Conservation (phyloP, 2,888 invertebrate genomes). For the Epinotia nisella region DNA sequence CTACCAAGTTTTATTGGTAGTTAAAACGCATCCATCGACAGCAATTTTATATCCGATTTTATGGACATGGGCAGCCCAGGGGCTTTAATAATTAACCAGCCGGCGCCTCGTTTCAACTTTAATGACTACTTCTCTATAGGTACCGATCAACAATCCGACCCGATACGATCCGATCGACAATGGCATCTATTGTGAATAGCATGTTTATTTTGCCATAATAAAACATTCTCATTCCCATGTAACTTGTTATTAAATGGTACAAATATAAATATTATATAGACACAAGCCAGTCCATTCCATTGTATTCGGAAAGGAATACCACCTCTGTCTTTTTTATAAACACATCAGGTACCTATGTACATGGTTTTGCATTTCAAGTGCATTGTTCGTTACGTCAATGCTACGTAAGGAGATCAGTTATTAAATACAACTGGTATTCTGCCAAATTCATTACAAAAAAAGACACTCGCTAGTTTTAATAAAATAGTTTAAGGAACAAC, state of each 20-base stretch:
- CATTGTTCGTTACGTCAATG: constrained; percentile 58
- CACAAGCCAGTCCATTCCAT: constrained; percentile 50
- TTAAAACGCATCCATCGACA: constrained; percentile 69
- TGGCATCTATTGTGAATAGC: neutral
- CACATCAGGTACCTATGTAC: constrained; percentile 54
- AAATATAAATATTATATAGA: constrained; percentile 56
- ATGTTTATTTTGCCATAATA: neutral
- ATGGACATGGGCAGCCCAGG: constrained; percentile 51
- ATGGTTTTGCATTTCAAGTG: constrained; percentile 54
- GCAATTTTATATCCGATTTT: constrained; percentile 72
- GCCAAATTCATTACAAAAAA: constrained; percentile 33
- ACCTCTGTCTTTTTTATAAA: constrained; percentile 61
- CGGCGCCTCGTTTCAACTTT: constrained; percentile 33
- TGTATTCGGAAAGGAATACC: constrained; percentile 53
- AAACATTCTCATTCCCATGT: constrained; percentile 7
- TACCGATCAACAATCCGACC: neutral
- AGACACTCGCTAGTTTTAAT: constrained; percentile 6
- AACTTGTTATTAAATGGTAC: constrained; percentile 9
- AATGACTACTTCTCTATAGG: neutral
- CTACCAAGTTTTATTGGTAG: constrained; percentile 65
- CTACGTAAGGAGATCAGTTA: constrained; percentile 57
- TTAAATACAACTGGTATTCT: constrained; percentile 42
- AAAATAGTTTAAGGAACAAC: neutral
- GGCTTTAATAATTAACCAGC: constrained; percentile 61
- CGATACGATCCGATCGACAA: neutral